Evolutionary conservation across 2,113 vertebrate genomes (phyloP).

Genomic region (Macheiramphus alcinus): DNA sequence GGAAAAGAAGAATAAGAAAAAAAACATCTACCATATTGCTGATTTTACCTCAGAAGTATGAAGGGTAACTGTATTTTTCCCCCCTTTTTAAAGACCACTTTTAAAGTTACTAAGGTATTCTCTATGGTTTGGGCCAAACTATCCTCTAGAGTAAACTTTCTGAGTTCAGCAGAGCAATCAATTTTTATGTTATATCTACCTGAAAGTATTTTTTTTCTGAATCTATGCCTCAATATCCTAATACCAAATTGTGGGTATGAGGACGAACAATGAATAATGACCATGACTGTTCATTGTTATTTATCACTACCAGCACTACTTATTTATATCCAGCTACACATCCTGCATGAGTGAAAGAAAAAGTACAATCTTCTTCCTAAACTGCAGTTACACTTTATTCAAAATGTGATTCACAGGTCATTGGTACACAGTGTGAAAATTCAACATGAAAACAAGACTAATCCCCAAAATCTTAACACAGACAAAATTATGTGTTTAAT

Average conservation of each 20-base stretch:
- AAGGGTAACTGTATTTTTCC: background rate
- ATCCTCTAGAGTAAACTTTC: background rate
- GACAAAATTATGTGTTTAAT: background rate
- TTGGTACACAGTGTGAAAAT: background rate
- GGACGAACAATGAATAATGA: background rate
- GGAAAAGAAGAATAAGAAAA: background rate
- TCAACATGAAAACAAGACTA: background rate
- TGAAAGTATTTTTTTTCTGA: background rate
- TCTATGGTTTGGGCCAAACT: background rate
- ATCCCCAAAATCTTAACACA: background rate
- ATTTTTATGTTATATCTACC: background rate
- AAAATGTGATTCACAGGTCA: background rate
- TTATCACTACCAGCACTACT: background rate
- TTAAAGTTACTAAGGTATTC: background rate
- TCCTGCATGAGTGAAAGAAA: background rate
- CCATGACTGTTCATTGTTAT: background rate
- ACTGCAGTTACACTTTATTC: background rate
- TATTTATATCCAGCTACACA: background rate
- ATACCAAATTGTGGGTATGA: background rate
- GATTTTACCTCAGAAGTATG: background rate
- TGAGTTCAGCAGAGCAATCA: background rate
- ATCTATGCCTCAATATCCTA: background rate
- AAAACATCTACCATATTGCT: background rate
- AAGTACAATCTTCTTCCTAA: background rate
- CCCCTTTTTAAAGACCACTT: background rate